Percentiles rank a stretch among this genome's conserved stretches.
These are phyloP conservation scores for Diprion similis DNA, from an alignment of 1,140 invertebrate species.

Conservation along the genomic window DNA sequence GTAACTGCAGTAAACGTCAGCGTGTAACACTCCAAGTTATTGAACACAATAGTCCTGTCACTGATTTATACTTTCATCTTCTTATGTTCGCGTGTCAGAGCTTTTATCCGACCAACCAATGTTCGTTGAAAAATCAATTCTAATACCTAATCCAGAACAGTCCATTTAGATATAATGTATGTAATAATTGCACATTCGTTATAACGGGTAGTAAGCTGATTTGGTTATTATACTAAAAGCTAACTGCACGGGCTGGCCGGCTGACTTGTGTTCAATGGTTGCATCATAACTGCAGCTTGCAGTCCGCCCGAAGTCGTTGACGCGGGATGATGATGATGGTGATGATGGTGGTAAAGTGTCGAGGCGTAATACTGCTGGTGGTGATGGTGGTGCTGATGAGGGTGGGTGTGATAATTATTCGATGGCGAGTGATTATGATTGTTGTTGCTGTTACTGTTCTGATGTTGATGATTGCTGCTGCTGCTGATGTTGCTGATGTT, in stretches of 20 bases:
- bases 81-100: too few relatives aligned
- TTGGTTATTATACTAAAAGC: background rate
- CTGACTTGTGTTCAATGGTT: constrained; percentile 45
- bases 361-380: constrained; percentile 61
- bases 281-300: constrained; percentile 45
- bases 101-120: too few relatives aligned
- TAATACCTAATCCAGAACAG: too few relatives aligned
- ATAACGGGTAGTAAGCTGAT: too few relatives aligned
- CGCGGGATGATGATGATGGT: constrained; percentile 43
- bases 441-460: constrained; percentile 29
- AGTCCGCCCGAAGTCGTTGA: constrained; percentile 21
- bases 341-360: constrained; percentile 56
- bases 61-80: too few relatives aligned
- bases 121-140: too few relatives aligned
- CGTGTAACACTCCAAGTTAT: too few relatives aligned
- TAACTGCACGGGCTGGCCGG: constrained; percentile 55
- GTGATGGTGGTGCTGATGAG: constrained; percentile 45
- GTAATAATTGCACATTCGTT: too few relatives aligned
- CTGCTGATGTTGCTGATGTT: constrained; percentile 30
- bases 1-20: too few relatives aligned
- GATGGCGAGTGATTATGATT: constrained; percentile 32
- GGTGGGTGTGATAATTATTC: constrained; percentile 24
- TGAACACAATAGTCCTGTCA: too few relatives aligned
- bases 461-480: constrained; percentile 9
- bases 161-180: too few relatives aligned